A percentile compares a stretch with the other conserved stretches of the same genome.
phyloP scores from a whole-genome alignment of 2,797 vertebrate species.

The Bryconaethiops microstoma region DNA sequence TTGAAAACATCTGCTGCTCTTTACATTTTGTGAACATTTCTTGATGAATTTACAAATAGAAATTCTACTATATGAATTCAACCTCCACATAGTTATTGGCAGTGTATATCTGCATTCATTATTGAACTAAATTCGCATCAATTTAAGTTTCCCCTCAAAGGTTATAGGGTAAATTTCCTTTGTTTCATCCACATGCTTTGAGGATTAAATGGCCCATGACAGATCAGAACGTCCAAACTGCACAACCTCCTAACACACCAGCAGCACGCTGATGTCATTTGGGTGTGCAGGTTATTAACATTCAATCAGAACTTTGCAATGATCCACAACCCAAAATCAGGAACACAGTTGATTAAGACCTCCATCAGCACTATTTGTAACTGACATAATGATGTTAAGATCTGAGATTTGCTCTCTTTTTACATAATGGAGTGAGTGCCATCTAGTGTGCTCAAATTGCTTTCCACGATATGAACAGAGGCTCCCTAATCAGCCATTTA shows the following conservation, averaged over 20 bases:
- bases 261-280: slow-evolving; percentile 77
- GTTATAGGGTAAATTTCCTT: slow-evolving; percentile 78
- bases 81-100: slow-evolving; percentile 56
- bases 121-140: slow-evolving; percentile 72
- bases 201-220: slow-evolving; percentile 80
- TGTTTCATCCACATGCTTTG: slow-evolving; percentile 77
- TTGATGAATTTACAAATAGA: no score
- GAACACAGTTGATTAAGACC: slow-evolving; percentile 80
- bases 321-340: slow-evolving; percentile 79
- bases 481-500: background rate
- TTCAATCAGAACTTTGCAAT: slow-evolving; percentile 83
- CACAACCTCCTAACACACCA: slow-evolving; percentile 81
- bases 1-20: no score
- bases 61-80: background rate
- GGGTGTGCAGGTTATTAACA: slow-evolving; percentile 82
- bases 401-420: slow-evolving; percentile 50
- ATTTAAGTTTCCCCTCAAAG: slow-evolving; percentile 74
- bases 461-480: slow-evolving; percentile 1
- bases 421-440: slow-evolving; percentile 68
- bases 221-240: slow-evolving; percentile 79
- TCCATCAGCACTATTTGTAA: slow-evolving; percentile 81
- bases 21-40: no score
- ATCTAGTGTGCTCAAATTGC: slow-evolving; percentile 81
- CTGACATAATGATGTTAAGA: slow-evolving; percentile 67
- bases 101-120: slow-evolving; percentile 69